phyloP scores from a whole-genome alignment of 1,140 invertebrate species.

The Elymnias hypermnestra region DNA sequence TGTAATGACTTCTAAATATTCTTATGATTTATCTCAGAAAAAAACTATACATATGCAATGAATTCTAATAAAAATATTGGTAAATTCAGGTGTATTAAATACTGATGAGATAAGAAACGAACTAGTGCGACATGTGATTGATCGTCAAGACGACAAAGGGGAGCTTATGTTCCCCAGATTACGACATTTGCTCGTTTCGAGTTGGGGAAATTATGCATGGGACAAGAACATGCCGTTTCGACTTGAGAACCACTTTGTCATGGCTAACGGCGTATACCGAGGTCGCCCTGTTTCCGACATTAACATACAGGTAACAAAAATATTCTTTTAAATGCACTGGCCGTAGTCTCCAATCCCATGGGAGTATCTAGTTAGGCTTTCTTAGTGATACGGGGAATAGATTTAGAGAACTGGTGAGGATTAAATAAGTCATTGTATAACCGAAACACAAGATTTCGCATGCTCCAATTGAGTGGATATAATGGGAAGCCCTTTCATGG shows the following conservation, averaged over 20 bases:
- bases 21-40: too few species aligned
- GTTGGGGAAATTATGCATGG: conserved; percentile 84
- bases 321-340: not conserved
- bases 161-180: conserved; percentile 79
- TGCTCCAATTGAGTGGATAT: too few species aligned
- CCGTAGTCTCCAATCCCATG: too few species aligned
- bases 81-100: conserved; percentile 54
- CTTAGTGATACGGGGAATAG: too few species aligned
- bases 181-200: conserved; percentile 77
- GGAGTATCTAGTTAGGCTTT: too few species aligned
- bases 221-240: conserved; percentile 76
- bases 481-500: too few species aligned
- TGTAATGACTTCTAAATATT: too few species aligned
- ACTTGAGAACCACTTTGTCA: conserved; percentile 83
- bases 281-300: conserved; percentile 81
- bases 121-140: conserved; percentile 74
- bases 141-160: conserved; percentile 76
- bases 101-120: conserved; percentile 63
- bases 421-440: too few species aligned
- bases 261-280: conserved; percentile 78
- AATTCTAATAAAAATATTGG: too few species aligned
- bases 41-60: too few species aligned
- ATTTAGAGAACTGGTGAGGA: too few species aligned
- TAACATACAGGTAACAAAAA: conserved; percentile 81
- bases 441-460: too few species aligned